Percentiles rank a stretch among this genome's conserved stretches.
These are phyloP conservation scores for Spermophilus dauricus DNA, from an alignment of 2,113 vertebrate species.

Conservation along the genomic window DNA sequence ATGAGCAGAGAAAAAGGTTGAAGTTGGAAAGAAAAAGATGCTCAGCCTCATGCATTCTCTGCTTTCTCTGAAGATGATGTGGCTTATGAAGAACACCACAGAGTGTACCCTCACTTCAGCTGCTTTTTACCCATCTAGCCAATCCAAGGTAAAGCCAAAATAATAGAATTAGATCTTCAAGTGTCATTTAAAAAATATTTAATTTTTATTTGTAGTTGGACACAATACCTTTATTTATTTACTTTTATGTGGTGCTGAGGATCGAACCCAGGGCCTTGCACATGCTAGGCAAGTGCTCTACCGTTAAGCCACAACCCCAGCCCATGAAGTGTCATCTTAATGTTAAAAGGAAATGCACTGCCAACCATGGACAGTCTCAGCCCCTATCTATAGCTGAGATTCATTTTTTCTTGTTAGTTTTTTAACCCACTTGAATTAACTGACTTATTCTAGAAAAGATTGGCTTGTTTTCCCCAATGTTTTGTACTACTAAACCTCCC, in stretches of 20 bases:
- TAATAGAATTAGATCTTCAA: not conserved
- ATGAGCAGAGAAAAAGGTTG: conserved; percentile 30
- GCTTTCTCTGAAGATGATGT: not conserved
- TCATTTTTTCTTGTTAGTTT: not conserved
- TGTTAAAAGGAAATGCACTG: not conserved
- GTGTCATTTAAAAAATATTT: too few relatives aligned
- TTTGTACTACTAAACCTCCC: conserved; percentile 6
- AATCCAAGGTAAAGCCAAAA: not conserved
- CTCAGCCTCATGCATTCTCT: not conserved
- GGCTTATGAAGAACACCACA: not conserved
- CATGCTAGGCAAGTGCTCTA: too few relatives aligned
- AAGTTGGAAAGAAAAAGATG: conserved; percentile 22
- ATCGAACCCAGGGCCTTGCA: too few relatives aligned
- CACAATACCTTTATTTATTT: too few relatives aligned
- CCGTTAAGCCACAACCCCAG: too few relatives aligned
- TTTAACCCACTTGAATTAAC: not conserved
- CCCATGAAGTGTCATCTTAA: not conserved
- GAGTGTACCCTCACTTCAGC: not conserved
- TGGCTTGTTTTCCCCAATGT: not conserved
- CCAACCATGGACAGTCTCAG: not conserved
- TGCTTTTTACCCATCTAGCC: not conserved
- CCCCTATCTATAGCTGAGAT: not conserved
- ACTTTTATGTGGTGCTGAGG: too few relatives aligned
- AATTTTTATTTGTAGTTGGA: too few relatives aligned
- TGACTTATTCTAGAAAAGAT: not conserved